A percentile compares a stretch with the other conserved stretches of the same genome.
Conservation (phyloP, 2,113 vertebrate species). For the Bufo gargarizans region DNA sequence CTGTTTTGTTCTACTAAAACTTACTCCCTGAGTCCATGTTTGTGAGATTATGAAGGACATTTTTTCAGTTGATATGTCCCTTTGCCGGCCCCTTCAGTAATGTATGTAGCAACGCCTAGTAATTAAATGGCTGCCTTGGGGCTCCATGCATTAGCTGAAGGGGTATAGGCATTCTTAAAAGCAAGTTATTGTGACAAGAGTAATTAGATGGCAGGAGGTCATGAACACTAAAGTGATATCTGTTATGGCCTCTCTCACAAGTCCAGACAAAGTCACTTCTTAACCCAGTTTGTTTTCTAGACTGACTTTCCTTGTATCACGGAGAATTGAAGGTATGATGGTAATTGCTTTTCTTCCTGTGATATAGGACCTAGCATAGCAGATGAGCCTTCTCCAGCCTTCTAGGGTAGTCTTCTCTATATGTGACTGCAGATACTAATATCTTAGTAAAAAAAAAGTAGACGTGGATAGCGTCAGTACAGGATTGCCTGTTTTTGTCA, state of each 20-base stretch:
- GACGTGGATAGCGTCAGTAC: not conserved
- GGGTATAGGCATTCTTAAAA: not conserved
- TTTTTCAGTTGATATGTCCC: not conserved
- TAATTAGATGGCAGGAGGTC: not conserved
- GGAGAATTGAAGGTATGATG: not conserved
- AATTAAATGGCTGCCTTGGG: not conserved
- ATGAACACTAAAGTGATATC: not conserved
- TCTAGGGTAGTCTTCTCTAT: not conserved
- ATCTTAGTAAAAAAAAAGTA: not conserved
- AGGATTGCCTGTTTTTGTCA: constrained; percentile 13
- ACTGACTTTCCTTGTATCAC: not conserved
- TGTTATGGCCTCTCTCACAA: not conserved
- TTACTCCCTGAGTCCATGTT: not conserved
- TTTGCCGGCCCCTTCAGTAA: not conserved
- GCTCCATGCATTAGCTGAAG: constrained; percentile 1
- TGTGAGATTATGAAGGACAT: not conserved
- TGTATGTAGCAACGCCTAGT: not conserved
- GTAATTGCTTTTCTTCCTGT: not conserved
- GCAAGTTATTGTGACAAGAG: not conserved
- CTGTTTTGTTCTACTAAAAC: not conserved
- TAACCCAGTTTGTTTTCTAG: not conserved
- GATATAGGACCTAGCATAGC: not conserved
- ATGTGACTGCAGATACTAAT: not conserved
- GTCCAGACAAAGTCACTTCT: constrained; percentile 5
- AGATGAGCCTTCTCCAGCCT: not conserved